Conservation (phyloP, 2,113 vertebrate species). For the Corvus cornix region DNA sequence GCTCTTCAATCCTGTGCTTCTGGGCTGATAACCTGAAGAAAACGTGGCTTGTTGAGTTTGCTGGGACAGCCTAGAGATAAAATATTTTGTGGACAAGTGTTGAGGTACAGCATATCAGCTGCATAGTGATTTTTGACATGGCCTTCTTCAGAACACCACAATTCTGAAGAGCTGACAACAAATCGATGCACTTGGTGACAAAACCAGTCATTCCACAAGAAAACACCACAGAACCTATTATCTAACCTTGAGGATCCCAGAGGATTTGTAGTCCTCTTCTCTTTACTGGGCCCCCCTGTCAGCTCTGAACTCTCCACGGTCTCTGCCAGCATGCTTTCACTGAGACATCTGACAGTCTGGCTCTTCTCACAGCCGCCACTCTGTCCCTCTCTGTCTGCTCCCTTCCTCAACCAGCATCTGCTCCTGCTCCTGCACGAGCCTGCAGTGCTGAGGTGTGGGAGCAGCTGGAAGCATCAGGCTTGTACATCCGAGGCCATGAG, state of each 20-base stretch:
- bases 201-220: neutral
- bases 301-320: neutral
- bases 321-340: neutral
- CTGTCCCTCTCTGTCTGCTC: neutral
- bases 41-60: neutral
- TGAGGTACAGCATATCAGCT: neutral
- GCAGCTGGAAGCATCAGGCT: neutral
- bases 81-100: neutral
- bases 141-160: neutral
- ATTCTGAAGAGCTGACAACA: neutral
- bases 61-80: neutral
- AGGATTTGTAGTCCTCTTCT: neutral
- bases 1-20: neutral
- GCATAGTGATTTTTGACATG: neutral
- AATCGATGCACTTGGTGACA: neutral
- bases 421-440: neutral
- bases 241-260: neutral
- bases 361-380: neutral
- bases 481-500: neutral
- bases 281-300: accelerated
- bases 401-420: neutral
- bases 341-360: neutral
- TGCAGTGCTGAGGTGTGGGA: neutral
- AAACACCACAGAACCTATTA: neutral
- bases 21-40: neutral